phyloP scores from a whole-genome alignment of 2,888 invertebrate genomes.

The Thereva nobilitata region DNA sequence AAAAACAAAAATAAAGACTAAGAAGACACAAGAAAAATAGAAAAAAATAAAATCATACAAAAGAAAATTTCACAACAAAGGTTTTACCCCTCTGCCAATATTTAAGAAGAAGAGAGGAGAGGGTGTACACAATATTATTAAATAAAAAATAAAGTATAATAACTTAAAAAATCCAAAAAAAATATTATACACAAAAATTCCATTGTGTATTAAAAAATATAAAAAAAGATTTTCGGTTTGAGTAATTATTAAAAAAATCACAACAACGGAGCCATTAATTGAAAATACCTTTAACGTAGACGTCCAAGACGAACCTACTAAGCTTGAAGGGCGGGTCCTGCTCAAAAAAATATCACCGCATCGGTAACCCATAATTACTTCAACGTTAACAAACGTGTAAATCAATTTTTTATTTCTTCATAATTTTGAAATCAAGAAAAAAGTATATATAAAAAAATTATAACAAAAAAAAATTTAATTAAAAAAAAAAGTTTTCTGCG shows the following conservation, averaged over 20 bases:
- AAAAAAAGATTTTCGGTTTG: constrained; percentile 38
- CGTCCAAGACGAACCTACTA: constrained; percentile 51
- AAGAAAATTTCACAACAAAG: constrained; percentile 4
- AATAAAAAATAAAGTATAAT: too few species aligned
- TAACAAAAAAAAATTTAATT: too few species aligned
- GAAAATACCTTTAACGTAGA: constrained; percentile 50
- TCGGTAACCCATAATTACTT: constrained; percentile 51
- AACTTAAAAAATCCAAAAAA: too few species aligned
- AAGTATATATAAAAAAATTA: not conserved
- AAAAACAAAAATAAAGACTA: too few species aligned
- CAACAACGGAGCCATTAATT: constrained; percentile 58
- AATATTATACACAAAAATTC: not conserved
- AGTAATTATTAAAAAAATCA: constrained; percentile 49
- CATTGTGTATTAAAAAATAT: constrained; percentile 18
- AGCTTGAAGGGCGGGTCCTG: constrained; percentile 48
- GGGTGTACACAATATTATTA: too few species aligned
- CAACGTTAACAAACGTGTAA: constrained; percentile 1
- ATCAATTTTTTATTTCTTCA: not conserved
- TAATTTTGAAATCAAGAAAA: constrained; percentile 2
- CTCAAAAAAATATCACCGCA: constrained; percentile 57
- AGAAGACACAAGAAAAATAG: too few species aligned
- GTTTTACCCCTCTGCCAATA: too few species aligned
- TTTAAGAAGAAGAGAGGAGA: too few species aligned
- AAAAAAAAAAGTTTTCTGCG: too few species aligned
- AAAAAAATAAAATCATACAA: not conserved